Conservation (phyloP, 1,140 invertebrate genomes). For the Tetragonula clypearis region DNA sequence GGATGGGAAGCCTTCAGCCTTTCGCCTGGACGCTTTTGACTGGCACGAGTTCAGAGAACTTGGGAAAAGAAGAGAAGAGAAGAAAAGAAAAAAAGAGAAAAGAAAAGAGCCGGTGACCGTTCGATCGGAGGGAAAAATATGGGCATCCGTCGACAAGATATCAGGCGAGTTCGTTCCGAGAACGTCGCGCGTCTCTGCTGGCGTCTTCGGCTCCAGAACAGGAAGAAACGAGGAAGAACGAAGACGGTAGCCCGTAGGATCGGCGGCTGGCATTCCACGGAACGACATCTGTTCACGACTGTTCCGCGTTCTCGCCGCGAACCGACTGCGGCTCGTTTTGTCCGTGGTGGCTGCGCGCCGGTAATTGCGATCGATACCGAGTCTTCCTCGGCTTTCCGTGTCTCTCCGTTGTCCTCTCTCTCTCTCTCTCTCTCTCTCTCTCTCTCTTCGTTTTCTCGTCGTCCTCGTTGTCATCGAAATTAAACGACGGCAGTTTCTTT, state of each 20-base stretch:
- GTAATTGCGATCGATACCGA: conserved; percentile 71
- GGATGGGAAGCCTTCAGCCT: background rate
- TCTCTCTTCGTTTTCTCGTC: background rate
- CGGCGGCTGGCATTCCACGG: conserved; percentile 62
- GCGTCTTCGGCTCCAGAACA: conserved; percentile 45
- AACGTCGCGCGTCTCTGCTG: conserved; percentile 39
- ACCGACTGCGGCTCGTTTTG: conserved; percentile 57
- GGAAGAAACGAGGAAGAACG: conserved; percentile 57
- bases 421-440: background rate
- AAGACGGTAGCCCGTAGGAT: conserved; percentile 45
- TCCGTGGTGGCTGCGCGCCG: conserved; percentile 29
- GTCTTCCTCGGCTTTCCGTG: conserved; percentile 36
- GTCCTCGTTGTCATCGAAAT: conserved; percentile 54
- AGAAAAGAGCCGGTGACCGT: conserved; percentile 21
- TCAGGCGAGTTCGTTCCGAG: conserved; percentile 49
- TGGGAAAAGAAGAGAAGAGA: background rate
- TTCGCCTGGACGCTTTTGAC: conserved; percentile 18
- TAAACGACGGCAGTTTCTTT: conserved; percentile 58
- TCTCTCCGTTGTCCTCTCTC: background rate
- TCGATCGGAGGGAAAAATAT: conserved; percentile 46
- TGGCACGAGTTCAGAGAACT: conserved; percentile 20
- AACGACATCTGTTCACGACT: conserved; percentile 69
- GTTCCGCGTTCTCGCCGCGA: conserved; percentile 69
- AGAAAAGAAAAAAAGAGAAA: background rate
- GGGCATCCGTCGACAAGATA: conserved; percentile 59